Evolutionary conservation across 2,113 vertebrate genomes (phyloP).

Genomic region (Lutjanus erythropterus): DNA sequence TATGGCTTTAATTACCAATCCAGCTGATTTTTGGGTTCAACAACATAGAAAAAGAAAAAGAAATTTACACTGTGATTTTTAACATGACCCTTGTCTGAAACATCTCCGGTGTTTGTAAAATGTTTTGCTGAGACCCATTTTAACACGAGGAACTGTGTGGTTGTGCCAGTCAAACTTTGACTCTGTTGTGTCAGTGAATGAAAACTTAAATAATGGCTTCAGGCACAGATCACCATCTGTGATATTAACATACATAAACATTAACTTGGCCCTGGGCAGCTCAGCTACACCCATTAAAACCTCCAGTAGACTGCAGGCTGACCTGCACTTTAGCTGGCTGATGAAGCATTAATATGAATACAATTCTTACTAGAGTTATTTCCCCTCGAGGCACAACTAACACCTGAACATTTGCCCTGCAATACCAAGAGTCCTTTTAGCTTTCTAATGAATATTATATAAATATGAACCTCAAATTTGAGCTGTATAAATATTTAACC

Average conservation of each 20-base stretch:
- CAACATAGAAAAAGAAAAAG: not conserved
- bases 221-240: conserved; percentile 50
- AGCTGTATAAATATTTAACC: conserved; percentile 11
- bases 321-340: conserved; percentile 25
- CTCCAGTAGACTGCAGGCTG: conserved; percentile 12
- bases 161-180: conserved; percentile 15
- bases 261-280: conserved; percentile 38
- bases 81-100: not conserved
- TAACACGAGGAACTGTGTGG: not conserved
- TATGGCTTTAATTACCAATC: not conserved
- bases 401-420: conserved; percentile 14
- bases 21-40: not conserved
- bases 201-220: conserved; percentile 30
- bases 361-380: not conserved
- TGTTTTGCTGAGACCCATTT: not conserved
- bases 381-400: conserved; percentile 6
- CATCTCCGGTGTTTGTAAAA: not conserved
- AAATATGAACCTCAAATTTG: not conserved
- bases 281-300: conserved; percentile 30
- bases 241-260: conserved; percentile 59
- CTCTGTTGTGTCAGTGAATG: conserved; percentile 23
- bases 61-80: not conserved
- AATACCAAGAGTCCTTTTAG: not conserved
- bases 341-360: conserved; percentile 37
- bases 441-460: not conserved